Evolutionary conservation across 2,113 vertebrate genomes (phyloP).

Genomic region (Macroglossus sobrinus): DNA sequence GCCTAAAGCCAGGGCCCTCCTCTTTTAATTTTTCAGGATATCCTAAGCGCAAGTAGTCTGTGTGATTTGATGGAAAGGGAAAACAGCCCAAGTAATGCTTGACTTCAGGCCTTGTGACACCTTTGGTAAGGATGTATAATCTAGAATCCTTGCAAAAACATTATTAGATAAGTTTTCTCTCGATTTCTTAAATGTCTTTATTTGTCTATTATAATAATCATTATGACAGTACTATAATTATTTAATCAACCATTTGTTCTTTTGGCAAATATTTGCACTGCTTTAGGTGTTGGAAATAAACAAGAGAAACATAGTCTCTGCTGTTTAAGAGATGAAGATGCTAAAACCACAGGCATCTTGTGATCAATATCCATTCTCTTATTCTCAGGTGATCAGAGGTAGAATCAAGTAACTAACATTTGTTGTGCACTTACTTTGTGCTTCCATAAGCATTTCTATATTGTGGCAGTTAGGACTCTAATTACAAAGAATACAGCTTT

Average conservation of each 20-base stretch:
- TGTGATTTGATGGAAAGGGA: background rate
- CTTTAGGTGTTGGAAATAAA: background rate
- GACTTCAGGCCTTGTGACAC: background rate
- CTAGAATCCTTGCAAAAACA: background rate
- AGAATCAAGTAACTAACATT: background rate
- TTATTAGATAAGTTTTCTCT: background rate
- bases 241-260: background rate
- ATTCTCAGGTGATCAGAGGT: background rate
- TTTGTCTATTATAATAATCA: background rate
- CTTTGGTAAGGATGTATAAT: background rate
- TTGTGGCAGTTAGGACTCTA: background rate
- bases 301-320: background rate
- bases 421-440: background rate
- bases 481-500: background rate
- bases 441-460: background rate
- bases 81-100: background rate
- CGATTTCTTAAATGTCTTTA: background rate
- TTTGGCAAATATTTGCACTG: background rate
- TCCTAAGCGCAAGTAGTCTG: background rate
- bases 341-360: background rate
- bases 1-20: rapidly evolving
- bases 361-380: background rate
- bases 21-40: background rate
- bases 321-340: background rate
- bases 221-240: background rate